These are phyloP conservation scores for Musca domestica DNA, from an alignment of 1,140 invertebrate species.

Conservation along the genomic window DNA sequence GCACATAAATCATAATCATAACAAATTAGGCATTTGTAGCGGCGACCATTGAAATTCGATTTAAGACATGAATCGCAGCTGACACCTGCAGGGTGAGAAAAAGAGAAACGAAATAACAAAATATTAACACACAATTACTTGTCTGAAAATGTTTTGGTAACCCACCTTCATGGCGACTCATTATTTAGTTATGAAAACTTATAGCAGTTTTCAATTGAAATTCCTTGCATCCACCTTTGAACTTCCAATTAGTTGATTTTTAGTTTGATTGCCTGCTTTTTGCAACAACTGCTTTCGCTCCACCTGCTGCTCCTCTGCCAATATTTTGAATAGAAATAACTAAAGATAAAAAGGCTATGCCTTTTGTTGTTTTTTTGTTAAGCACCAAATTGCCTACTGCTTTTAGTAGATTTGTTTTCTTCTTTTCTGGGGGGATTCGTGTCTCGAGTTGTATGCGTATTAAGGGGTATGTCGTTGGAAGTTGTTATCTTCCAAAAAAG, in stretches of 20 bases:
- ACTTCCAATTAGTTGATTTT: not conserved
- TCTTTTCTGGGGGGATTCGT: too few relatives aligned
- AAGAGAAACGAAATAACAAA: not conserved
- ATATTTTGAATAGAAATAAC: too few relatives aligned
- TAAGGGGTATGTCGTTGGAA: too few relatives aligned
- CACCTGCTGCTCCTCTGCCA: not conserved
- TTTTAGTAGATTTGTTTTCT: too few relatives aligned
- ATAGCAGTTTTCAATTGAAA: not conserved
- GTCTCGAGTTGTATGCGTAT: too few relatives aligned
- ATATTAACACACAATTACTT: not conserved
- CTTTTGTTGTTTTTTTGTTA: not conserved
- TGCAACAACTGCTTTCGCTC: not conserved
- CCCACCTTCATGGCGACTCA: conserved; percentile 53
- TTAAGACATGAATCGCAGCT: conserved; percentile 99
- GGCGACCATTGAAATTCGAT: conserved; percentile 93
- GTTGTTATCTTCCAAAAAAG: too few relatives aligned
- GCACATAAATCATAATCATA: conserved; percentile 99
- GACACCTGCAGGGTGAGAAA: conserved; percentile 66
- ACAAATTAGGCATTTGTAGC: conserved; percentile 98
- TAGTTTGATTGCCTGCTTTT: conserved; percentile 1
- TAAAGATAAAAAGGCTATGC: not conserved
- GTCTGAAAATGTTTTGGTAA: not conserved
- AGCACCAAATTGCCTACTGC: too few relatives aligned
- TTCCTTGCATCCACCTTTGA: conserved; percentile 5
- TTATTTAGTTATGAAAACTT: conserved; percentile 34